Percentiles rank a stretch among this genome's conserved stretches.
These are phyloP conservation scores for Ethmia dodecea DNA, from an alignment of 2,888 invertebrate species.

Conservation along the genomic window DNA sequence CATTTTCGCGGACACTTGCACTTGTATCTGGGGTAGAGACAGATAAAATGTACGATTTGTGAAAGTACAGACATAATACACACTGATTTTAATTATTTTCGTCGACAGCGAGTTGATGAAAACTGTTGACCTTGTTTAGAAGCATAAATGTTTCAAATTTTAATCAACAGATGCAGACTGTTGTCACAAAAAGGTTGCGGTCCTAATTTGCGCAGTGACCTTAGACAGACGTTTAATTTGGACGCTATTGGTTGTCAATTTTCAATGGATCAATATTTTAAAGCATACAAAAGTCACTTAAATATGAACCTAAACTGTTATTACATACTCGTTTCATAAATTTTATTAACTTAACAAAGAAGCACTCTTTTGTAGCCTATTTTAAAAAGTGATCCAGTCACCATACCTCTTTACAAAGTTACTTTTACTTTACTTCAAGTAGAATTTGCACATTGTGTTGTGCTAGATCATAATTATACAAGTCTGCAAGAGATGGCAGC, in stretches of 20 bases:
- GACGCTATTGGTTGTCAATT: too few species aligned
- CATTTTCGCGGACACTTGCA: slow-evolving; percentile 72
- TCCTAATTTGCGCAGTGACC: slow-evolving; percentile 40
- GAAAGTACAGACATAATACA: slow-evolving; percentile 54
- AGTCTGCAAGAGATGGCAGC: slow-evolving; percentile 48
- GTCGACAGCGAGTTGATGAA: slow-evolving; percentile 69
- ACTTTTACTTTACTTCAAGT: too few species aligned
- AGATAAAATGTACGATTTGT: slow-evolving; percentile 46
- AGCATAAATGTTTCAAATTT: slow-evolving; percentile 76
- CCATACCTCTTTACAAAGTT: too few species aligned
- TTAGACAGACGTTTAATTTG: slow-evolving; percentile 31
- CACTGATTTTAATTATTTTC: slow-evolving; percentile 69
- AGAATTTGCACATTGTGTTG: too few species aligned
- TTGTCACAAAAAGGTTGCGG: slow-evolving; percentile 71
- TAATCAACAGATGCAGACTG: slow-evolving; percentile 77
- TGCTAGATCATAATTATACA: too few species aligned
- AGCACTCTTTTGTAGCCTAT: too few species aligned
- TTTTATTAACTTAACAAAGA: too few species aligned
- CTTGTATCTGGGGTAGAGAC: slow-evolving; percentile 51
- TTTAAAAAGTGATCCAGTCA: too few species aligned
- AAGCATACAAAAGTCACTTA: too few species aligned
- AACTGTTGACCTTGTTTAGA: slow-evolving; percentile 79
- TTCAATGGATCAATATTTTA: too few species aligned
- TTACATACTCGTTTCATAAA: too few species aligned
- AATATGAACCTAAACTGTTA: too few species aligned